Conservation (phyloP, 2,888 invertebrate genomes). For the Cosmia pyralina region DNA sequence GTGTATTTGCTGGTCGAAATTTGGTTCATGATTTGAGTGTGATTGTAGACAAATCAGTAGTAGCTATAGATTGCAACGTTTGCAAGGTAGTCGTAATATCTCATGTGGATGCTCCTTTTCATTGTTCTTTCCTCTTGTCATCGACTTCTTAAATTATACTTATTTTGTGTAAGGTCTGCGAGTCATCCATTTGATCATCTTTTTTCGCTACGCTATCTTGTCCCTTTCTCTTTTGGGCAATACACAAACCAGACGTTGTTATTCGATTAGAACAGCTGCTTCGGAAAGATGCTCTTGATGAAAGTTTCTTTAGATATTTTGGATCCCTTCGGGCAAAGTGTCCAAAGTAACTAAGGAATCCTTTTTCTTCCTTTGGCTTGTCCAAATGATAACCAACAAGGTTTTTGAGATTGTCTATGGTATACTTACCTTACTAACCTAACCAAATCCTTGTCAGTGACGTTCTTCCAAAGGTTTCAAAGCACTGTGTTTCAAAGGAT, state of each 20-base stretch:
- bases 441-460: background rate
- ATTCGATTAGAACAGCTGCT: background rate
- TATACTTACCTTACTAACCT: no score
- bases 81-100: background rate
- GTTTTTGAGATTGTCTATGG: background rate
- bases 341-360: background rate
- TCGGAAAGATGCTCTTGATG: background rate
- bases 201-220: background rate
- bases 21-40: conserved; percentile 18
- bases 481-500: no score
- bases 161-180: background rate
- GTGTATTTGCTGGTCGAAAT: conserved; percentile 16
- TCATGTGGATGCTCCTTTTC: background rate
- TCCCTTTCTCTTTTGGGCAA: background rate
- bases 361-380: background rate
- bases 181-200: background rate
- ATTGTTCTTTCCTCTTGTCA: no score
- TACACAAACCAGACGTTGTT: conserved; percentile 2
- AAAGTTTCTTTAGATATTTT: background rate
- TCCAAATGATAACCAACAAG: background rate
- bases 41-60: background rate
- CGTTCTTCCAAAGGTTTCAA: no score
- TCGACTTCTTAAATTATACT: background rate
- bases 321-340: background rate
- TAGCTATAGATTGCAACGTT: background rate